Percentiles rank a stretch among this genome's conserved stretches.
Conservation (phyloP, 2,797 vertebrate genomes). For the Danio tinwini region DNA sequence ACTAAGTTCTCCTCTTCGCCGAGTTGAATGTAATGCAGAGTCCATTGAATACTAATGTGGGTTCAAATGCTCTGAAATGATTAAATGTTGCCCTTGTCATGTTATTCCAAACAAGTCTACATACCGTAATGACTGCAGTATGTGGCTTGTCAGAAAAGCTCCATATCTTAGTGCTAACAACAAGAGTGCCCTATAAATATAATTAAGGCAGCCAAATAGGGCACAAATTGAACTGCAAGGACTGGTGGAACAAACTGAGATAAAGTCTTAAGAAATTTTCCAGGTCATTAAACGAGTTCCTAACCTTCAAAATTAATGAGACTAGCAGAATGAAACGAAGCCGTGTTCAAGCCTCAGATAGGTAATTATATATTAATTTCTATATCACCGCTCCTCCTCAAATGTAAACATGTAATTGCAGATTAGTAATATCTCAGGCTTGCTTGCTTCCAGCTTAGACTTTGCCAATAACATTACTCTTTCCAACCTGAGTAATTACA, state of each 20-base stretch:
- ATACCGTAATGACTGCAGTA: constrained; percentile 23
- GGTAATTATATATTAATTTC: constrained; percentile 56
- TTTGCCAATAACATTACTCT: constrained; percentile 32
- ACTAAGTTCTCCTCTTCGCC: not conserved
- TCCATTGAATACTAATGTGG: constrained; percentile 23
- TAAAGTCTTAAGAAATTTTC: constrained; percentile 55
- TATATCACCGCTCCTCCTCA: constrained; percentile 49
- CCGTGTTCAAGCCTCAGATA: constrained; percentile 40
- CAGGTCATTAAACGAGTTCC: constrained; percentile 57
- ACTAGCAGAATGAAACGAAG: constrained; percentile 44
- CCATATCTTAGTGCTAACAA: constrained; percentile 34
- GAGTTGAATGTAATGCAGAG: not conserved
- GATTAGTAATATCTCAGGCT: constrained; percentile 51
- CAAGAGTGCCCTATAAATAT: constrained; percentile 42
- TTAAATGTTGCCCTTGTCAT: constrained; percentile 37
- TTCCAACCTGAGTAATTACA: constrained; percentile 24
- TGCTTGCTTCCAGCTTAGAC: constrained; percentile 38
- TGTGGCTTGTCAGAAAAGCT: constrained; percentile 19
- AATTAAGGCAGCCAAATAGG: constrained; percentile 43
- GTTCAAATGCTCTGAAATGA: constrained; percentile 23
- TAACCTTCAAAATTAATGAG: constrained; percentile 56
- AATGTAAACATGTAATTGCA: constrained; percentile 58
- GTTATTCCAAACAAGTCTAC: constrained; percentile 20
- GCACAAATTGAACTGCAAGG: constrained; percentile 45
- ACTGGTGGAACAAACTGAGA: constrained; percentile 52